These are phyloP conservation scores for Zosterops lateralis DNA, from an alignment of 2,113 vertebrate species.

Conservation along the genomic window DNA sequence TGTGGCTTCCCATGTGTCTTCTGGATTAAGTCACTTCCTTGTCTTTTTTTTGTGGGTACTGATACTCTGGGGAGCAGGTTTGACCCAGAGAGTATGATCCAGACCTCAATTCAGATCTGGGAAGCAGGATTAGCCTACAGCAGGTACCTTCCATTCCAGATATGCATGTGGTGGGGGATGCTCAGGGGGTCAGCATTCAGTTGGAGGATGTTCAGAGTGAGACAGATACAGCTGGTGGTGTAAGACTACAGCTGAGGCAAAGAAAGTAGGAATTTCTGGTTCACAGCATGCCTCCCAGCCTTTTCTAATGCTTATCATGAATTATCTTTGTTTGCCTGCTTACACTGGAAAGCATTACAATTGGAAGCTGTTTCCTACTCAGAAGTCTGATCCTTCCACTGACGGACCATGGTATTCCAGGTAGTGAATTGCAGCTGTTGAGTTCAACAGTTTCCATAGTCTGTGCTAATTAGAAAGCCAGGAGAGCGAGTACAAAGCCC, in stretches of 20 bases:
- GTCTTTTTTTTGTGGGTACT: not conserved
- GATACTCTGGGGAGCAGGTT: not conserved
- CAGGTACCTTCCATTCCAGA: not conserved
- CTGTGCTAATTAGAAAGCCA: not conserved
- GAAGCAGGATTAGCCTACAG: not conserved
- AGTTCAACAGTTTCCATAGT: not conserved
- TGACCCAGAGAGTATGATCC: not conserved
- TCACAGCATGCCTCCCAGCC: not conserved
- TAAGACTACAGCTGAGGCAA: not conserved
- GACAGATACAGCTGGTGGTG: accelerated
- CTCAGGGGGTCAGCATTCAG: not conserved
- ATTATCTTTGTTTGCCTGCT: not conserved
- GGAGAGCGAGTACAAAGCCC: not conserved
- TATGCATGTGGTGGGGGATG: accelerated
- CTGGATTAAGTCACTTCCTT: not conserved
- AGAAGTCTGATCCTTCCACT: not conserved
- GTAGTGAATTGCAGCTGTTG: not conserved
- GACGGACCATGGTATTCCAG: not conserved
- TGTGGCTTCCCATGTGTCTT: not conserved
- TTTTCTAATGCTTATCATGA: not conserved
- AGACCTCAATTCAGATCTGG: not conserved
- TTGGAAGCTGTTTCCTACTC: not conserved
- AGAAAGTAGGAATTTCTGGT: not conserved
- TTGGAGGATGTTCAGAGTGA: not conserved
- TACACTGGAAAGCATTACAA: not conserved